A percentile compares a stretch with the other conserved stretches of the same genome.
Evolutionary conservation across 1,140 invertebrate species (phyloP).

Genomic region (Schlechtendalia chinensis): DNA sequence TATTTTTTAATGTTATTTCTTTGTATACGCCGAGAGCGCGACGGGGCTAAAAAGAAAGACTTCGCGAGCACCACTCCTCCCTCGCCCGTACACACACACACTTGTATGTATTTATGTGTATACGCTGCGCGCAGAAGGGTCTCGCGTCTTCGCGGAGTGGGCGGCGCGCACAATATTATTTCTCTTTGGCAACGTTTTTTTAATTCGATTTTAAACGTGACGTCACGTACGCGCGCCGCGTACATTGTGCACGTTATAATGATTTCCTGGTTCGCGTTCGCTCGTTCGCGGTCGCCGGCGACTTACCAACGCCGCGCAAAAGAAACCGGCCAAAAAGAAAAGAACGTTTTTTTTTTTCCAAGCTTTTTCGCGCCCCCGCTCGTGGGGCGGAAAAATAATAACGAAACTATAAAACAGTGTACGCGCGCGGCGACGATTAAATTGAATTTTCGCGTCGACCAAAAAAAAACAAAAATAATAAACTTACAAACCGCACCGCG

Average conservation of each 20-base stretch:
- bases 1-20: slow-evolving; percentile 49
- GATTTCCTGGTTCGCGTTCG: neutral
- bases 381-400: slow-evolving; percentile 12
- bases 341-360: neutral
- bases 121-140: neutral
- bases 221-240: neutral
- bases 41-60: slow-evolving; percentile 5
- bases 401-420: neutral
- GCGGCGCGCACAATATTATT: slow-evolving; percentile 12
- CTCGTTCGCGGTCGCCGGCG: neutral
- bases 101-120: too few species aligned
- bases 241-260: neutral
- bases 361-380: neutral
- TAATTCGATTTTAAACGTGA: slow-evolving; percentile 41
- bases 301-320: neutral
- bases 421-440: too few species aligned
- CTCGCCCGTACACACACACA: too few species aligned
- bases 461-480: too few species aligned
- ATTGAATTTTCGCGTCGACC: too few species aligned
- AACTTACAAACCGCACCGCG: too few species aligned
- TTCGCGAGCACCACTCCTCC: neutral
- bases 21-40: slow-evolving; percentile 13
- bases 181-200: slow-evolving; percentile 30
- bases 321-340: neutral
- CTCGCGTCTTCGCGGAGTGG: slow-evolving; percentile 3